phyloP scores from a whole-genome alignment of 2,888 invertebrate genomes.

The Rhagophthalmus giganteus region DNA sequence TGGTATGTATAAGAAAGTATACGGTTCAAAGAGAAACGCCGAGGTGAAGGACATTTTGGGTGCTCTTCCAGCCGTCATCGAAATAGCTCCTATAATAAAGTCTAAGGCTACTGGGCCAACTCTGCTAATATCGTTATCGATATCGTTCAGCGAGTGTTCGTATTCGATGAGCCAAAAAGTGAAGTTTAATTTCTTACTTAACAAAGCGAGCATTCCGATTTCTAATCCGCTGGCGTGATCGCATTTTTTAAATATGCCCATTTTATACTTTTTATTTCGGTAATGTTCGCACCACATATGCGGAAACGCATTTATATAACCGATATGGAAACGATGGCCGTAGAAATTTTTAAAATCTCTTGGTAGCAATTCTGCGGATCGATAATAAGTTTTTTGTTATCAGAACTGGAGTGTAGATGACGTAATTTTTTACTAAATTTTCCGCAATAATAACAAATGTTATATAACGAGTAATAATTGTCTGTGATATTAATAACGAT shows the following conservation, averaged over 20 bases:
- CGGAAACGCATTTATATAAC: slow-evolving; percentile 32
- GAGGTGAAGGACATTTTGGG: slow-evolving; percentile 30
- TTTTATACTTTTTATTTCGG: neutral
- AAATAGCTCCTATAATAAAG: slow-evolving; percentile 37
- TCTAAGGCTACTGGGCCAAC: slow-evolving; percentile 17
- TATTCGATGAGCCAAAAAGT: slow-evolving; percentile 27
- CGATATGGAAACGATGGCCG: slow-evolving; percentile 28
- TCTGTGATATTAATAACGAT: slow-evolving; percentile 24
- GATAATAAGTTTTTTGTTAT: slow-evolving; percentile 1
- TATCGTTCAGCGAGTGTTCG: slow-evolving; percentile 4
- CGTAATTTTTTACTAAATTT: slow-evolving; percentile 5
- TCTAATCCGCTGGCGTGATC: slow-evolving; percentile 30
- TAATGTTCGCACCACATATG: slow-evolving; percentile 27
- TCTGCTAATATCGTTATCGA: slow-evolving; percentile 16
- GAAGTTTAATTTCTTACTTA: slow-evolving; percentile 34
- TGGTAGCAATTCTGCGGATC: slow-evolving; percentile 17
- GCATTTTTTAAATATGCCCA: slow-evolving; percentile 18
- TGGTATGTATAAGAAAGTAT: slow-evolving; percentile 32
- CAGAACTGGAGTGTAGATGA: slow-evolving; percentile 9
- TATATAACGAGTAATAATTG: slow-evolving; percentile 17
- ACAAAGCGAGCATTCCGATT: slow-evolving; percentile 24
- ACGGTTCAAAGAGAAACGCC: slow-evolving; percentile 29
- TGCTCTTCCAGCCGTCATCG: slow-evolving; percentile 28
- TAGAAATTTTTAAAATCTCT: slow-evolving; percentile 28
- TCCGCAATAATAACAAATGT: slow-evolving; percentile 34